Percentiles rank a stretch among this genome's conserved stretches.
Conservation (phyloP, 2,888 invertebrate species). For the Athalia rosae region DNA sequence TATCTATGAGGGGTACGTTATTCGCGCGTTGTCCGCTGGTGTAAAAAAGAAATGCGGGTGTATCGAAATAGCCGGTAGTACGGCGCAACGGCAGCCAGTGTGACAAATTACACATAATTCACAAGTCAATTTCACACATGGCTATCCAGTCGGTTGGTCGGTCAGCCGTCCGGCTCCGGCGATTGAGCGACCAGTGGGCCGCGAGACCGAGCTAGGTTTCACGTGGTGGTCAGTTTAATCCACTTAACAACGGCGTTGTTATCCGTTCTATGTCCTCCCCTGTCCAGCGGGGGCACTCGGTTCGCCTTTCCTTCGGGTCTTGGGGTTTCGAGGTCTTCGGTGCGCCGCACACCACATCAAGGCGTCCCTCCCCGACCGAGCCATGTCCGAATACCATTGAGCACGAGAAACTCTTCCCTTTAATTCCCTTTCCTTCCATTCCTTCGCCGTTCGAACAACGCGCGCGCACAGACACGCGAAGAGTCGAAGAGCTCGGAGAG, state of each 20-base stretch:
- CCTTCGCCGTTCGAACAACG: constrained; percentile 41
- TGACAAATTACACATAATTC: constrained; percentile 69
- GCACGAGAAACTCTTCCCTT: constrained; percentile 59
- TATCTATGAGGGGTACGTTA: constrained; percentile 4
- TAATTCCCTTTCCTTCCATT: too few relatives aligned
- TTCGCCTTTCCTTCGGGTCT: constrained; percentile 25
- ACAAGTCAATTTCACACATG: constrained; percentile 67
- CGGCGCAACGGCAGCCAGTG: constrained; percentile 48
- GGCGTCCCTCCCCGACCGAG: constrained; percentile 27
- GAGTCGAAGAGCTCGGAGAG: too few relatives aligned
- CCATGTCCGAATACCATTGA: constrained; percentile 51
- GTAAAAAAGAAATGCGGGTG: constrained; percentile 38
- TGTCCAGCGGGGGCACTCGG: constrained; percentile 8
- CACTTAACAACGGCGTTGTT: constrained; percentile 46
- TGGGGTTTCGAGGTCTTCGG: constrained; percentile 51
- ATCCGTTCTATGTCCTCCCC: constrained; percentile 35
- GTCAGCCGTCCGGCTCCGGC: constrained; percentile 42
- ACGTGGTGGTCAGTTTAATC: constrained; percentile 50
- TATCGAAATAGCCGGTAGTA: constrained; percentile 57
- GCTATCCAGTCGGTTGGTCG: constrained; percentile 53
- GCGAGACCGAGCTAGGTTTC: constrained; percentile 47
- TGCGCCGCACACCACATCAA: constrained; percentile 48
- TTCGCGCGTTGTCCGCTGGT: background rate
- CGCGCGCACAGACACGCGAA: too few relatives aligned
- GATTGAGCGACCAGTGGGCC: constrained; percentile 46